Conservation (phyloP, 2,888 invertebrate genomes). For the Scotopteryx bipunctaria region DNA sequence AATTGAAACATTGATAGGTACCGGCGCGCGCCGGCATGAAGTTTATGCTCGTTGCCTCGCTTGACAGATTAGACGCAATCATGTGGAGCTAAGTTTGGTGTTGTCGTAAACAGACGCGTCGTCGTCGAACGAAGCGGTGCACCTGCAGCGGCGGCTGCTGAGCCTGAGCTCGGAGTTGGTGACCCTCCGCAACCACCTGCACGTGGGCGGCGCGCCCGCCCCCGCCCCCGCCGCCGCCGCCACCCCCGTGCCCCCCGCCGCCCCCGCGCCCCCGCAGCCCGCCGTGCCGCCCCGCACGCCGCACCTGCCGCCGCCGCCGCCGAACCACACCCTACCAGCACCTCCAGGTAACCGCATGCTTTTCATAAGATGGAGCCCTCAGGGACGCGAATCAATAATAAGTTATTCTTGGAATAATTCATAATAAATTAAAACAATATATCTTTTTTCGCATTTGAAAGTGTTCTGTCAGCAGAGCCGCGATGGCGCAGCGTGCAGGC, state of each 20-base stretch:
- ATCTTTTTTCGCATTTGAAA: no score
- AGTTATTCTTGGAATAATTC: no score
- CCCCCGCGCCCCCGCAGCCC: conserved; percentile 50
- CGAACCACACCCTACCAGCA: conserved; percentile 17
- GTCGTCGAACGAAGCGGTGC: conserved; percentile 96
- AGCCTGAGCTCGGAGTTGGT: conserved; percentile 96
- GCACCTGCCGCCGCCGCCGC: conserved; percentile 55
- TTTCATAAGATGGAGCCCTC: not conserved
- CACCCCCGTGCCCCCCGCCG: conserved; percentile 54
- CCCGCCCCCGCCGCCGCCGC: conserved; percentile 41
- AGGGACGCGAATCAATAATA: no score
- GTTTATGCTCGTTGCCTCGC: not conserved
- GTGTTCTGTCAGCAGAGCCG: conserved; percentile 51
- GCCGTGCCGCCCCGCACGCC: conserved; percentile 59
- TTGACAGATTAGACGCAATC: not conserved
- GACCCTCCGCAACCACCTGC: conserved; percentile 94
- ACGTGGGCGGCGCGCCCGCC: conserved; percentile 83
- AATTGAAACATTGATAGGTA: no score
- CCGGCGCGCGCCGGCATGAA: no score
- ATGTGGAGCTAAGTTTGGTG: not conserved
- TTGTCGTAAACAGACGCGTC: conserved; percentile 90
- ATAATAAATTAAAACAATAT: no score
- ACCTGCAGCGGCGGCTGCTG: conserved; percentile 94
- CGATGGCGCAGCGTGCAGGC: conserved; percentile 56
- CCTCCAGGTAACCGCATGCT: conserved; percentile 45